Evolutionary conservation across 2,797 vertebrate species (phyloP), one percentile per base, ranked within the genome.

Genomic region (Epinephelus awoara): DNA sequence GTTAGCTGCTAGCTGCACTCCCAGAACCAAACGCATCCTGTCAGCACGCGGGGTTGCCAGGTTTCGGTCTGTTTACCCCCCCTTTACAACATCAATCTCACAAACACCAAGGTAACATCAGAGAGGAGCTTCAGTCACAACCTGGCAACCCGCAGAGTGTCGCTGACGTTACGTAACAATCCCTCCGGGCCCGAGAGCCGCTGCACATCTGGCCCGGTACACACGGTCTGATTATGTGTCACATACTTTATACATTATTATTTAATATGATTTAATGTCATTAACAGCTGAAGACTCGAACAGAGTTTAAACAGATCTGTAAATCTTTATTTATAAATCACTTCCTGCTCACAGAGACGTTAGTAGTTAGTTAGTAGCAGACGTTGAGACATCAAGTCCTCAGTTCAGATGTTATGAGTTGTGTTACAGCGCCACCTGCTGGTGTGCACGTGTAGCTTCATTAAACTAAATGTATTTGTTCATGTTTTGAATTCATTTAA

Each of bases 31-130:
- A 34, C 34, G 51, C 71, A 63, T 78, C 67, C 67, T 56, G 73
- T 55, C 58, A 82, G 75, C 25, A 15, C 47, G n/a, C 46, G 0
- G n/a, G 61, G 77, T 73, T 85, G 82, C 82, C 82, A 89, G 40
- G 47, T 71, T 47, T 0, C 9, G 3, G 1, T 4, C 14, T 0
- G 2, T 1, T 13, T 0, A 67, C 78, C 51, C 75, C 52, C 64
- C 3, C 25, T 72, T 72, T 14, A 40, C 9, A 44, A 29, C 8
- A 1, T 63, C 18, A 8, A 1, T 23, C 4, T 27, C 2, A 5
- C 12, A 68, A 61, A 3, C 4, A 0, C 1, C 2, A 0, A 17
- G 15, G 38, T 1, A n/a, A n/a, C 13, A 49, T 44, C 4, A 15
- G 34, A 5, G n/a, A 21, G 18, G 5, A 1, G 0, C 8, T 2